These are phyloP conservation scores for Chelon auratus DNA, from an alignment of 2,797 vertebrate genomes.

Conservation along the genomic window DNA sequence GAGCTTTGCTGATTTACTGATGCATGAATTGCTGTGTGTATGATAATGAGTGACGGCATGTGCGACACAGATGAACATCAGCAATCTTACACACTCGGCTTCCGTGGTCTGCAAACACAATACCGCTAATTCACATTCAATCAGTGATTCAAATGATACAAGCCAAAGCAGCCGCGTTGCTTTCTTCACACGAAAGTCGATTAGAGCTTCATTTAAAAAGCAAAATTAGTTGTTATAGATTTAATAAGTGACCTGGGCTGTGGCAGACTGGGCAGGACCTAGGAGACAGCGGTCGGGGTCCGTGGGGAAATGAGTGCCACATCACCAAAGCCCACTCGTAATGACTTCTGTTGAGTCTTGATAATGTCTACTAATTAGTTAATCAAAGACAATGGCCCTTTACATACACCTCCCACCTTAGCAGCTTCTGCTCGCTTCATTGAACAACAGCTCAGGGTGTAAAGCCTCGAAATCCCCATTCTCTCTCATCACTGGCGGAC, in stretches of 20 bases:
- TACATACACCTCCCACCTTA: conserved; percentile 76
- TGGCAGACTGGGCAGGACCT: conserved; percentile 55
- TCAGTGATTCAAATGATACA: conserved; percentile 67
- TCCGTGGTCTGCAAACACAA: conserved; percentile 60
- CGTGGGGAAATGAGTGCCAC: conserved; percentile 80
- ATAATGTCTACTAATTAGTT: conserved; percentile 89
- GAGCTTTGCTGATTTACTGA: conserved; percentile 13
- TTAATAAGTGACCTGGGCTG: conserved; percentile 79
- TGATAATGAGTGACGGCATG: conserved; percentile 46
- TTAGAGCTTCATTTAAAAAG: conserved; percentile 85
- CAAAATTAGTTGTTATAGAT: conserved; percentile 83
- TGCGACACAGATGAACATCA: conserved; percentile 40
- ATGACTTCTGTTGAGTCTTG: conserved; percentile 87
- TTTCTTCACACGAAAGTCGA: conserved; percentile 77
- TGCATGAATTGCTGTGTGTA: conserved; percentile 33
- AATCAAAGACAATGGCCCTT: conserved; percentile 84
- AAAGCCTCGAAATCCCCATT: conserved; percentile 68
- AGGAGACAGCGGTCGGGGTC: conserved; percentile 62
- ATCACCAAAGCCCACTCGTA: conserved; percentile 77
- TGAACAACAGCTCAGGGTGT: conserved; percentile 71
- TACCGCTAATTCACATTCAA: conserved; percentile 61
- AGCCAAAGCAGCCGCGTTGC: conserved; percentile 62
- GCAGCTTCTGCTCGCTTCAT: conserved; percentile 72
- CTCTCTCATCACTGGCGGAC: conserved; percentile 57
- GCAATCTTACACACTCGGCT: conserved; percentile 24